Evolutionary conservation across 1,140 invertebrate genomes (phyloP), one percentile per base, ranked within the genome.

Genomic region (Lamellibrachia luymesi): DNA sequence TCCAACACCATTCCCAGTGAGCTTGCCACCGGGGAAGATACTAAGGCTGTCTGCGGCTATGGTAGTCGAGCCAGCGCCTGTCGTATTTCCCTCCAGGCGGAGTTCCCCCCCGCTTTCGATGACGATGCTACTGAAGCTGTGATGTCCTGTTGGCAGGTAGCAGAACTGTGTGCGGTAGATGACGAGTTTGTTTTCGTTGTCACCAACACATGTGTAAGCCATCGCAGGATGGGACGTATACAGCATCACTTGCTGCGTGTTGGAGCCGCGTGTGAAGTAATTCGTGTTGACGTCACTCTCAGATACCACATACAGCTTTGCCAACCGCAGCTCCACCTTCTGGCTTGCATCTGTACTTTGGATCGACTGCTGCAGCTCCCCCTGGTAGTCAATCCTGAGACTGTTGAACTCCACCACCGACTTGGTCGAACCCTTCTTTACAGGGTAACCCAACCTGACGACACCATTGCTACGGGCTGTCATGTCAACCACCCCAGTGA

Each of bases 31-130:
- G 90, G 94, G 94, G 51, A 93, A 94, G n/a, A 95, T 94, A n/a
- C 94, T 56, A 17, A 95, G n/a, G 13, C 92, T 93, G 56, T 94
- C 92, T n/a, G 94, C 94, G 49, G 90, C 94, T 22, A 95, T 94
- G 13, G 93, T 94, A 5, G 95, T 95, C 51, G 91, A 94, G n/a
- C 92, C 91, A 13, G 93, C 56, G 38, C 95, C 95, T 64, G 27
- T 93, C 52, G 80, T 52, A 91, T 95, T 94, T 50, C 95, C 95
- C 49, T 91, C 90, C 22, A 95, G 56, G 25, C 93, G 92, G 1
- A 95, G 51, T 56, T 94, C 93, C 5, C 94, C 94, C n/a, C 94
- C 95, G 2, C 93, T 91, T 90, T 95, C 94, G 27, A 95, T 94
- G 4, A 93, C 94, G 50, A 95, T 93, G 25, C 93, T 94, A 0